phyloP scores from a whole-genome alignment of 2,888 invertebrate genomes.

The Rotaria socialis region DNA sequence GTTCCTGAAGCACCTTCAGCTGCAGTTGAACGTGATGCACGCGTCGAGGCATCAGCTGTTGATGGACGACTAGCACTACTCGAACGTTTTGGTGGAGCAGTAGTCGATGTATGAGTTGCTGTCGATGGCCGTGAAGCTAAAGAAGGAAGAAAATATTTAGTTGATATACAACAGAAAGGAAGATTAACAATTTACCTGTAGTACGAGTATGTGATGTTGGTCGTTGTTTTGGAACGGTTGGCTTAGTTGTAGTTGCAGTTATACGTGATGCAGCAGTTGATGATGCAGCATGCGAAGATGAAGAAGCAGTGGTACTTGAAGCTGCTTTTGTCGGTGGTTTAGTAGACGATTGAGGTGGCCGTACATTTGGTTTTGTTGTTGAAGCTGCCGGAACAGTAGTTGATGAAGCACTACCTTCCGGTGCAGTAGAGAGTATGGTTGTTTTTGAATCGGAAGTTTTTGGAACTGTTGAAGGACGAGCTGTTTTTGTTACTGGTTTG shows the following conservation, averaged over 20 bases:
- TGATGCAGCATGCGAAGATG: not conserved
- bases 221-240: not conserved
- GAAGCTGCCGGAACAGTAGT: not conserved
- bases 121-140: not conserved
- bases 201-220: not conserved
- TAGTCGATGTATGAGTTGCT: not conserved
- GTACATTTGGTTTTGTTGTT: not conserved
- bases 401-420: not conserved
- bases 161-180: too few relatives aligned
- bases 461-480: not conserved
- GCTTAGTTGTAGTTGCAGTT: not conserved
- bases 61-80: not conserved
- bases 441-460: not conserved
- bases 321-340: not conserved
- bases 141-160: too few relatives aligned
- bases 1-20: not conserved
- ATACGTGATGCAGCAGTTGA: not conserved
- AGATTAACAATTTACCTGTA: not conserved
- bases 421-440: not conserved
- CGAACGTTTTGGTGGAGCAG: not conserved
- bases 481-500: slow-evolving; percentile 19
- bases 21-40: not conserved
- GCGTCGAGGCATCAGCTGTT: not conserved
- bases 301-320: not conserved
- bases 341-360: not conserved